phyloP scores from a whole-genome alignment of 2,113 vertebrate species.

The cattle (Bos taurus) region DNA sequence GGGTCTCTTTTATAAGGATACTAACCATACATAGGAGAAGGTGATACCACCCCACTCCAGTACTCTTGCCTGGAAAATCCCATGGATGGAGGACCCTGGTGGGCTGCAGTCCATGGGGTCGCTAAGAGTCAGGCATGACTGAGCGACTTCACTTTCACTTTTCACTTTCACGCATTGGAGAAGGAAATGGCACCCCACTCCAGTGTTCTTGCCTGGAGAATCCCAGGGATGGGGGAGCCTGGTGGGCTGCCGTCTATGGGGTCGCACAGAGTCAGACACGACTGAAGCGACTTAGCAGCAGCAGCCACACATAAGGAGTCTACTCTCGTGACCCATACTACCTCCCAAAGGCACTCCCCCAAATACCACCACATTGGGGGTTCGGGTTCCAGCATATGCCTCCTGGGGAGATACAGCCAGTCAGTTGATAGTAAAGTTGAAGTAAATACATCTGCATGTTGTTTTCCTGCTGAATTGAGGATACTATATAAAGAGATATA shows the following conservation, averaged over 20 bases:
- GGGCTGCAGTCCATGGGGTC: too few species aligned
- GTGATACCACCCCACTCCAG: too few species aligned
- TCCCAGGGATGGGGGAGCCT: too few species aligned
- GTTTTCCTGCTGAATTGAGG: background rate
- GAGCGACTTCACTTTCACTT: too few species aligned
- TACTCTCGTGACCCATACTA: background rate
- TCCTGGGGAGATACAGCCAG: background rate
- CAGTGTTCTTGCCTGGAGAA: too few species aligned
- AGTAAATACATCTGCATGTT: background rate
- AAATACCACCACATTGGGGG: background rate
- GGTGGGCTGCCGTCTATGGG: too few species aligned
- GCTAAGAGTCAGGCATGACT: accelerated
- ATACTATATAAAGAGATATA: background rate
- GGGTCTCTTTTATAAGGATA: background rate
- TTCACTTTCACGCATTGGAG: too few species aligned
- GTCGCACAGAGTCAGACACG: too few species aligned
- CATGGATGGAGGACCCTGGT: too few species aligned
- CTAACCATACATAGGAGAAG: background rate
- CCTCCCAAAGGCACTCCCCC: background rate
- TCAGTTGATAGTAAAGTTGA: background rate
- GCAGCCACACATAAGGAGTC: background rate
- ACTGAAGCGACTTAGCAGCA: too few species aligned
- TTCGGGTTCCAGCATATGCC: background rate
- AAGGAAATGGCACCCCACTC: too few species aligned
- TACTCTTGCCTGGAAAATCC: too few species aligned